Conservation (phyloP, 37 sponge, comb jelly and placozoan species). For the Eunapius fragilis region DNA sequence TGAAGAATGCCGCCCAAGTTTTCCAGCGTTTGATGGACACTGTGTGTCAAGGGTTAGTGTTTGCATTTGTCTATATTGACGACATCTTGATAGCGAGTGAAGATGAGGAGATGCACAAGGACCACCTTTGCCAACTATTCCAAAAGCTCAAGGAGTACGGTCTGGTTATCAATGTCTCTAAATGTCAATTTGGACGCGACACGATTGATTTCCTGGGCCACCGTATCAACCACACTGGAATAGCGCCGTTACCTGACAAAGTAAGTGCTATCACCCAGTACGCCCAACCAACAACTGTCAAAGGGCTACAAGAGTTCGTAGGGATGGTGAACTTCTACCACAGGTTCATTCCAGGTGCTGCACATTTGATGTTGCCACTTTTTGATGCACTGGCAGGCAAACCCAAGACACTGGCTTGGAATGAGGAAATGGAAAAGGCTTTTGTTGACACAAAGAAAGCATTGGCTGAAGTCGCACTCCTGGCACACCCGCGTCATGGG, state of each 20-base stretch:
- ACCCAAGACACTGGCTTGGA: neutral
- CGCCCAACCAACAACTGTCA: slow-evolving; percentile 26
- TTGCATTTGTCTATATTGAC: slow-evolving; percentile 17
- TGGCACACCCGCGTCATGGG: slow-evolving; percentile 7
- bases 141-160: slow-evolving; percentile 40
- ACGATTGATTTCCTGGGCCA: slow-evolving; percentile 48
- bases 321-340: slow-evolving; percentile 68
- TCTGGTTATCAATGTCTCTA: slow-evolving; percentile 41
- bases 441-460: slow-evolving; percentile 27
- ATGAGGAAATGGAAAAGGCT: slow-evolving; percentile 1
- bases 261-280: slow-evolving; percentile 29
- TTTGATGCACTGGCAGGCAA: neutral
- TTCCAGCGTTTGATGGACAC: slow-evolving; percentile 44
- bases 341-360: slow-evolving; percentile 45
- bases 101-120: slow-evolving; percentile 35
- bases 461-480: slow-evolving; percentile 24
- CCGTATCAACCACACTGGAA: slow-evolving; percentile 21
- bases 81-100: slow-evolving; percentile 20
- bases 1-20: slow-evolving; percentile 38
- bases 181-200: slow-evolving; percentile 27
- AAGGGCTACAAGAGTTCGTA: slow-evolving; percentile 38
- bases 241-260: slow-evolving; percentile 17
- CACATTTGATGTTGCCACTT: slow-evolving; percentile 28
- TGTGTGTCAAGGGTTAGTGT: slow-evolving; percentile 14
- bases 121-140: slow-evolving; percentile 40